Evolutionary conservation across 2,113 vertebrate species (phyloP), one percentile per base, ranked within the genome.

Genomic region (Bos javanicus): DNA sequence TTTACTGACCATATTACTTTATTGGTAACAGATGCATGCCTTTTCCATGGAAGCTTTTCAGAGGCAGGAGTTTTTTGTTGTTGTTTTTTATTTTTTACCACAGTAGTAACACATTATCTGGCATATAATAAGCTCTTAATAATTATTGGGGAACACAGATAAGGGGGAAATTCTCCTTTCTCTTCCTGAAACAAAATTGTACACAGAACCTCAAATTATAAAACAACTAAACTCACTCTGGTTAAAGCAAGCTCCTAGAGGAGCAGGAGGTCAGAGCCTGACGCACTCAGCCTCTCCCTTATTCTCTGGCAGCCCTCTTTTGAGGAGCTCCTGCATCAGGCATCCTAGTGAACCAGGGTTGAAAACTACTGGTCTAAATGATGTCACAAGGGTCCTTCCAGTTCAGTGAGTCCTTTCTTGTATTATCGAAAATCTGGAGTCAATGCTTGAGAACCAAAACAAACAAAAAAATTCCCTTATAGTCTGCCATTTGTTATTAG

Each of bases 11-110:
- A 3, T 48, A 46, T 83, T 59, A 23, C 8, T 6, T 67, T 80
- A n/a, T 80, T 76, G 17, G 64, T 87, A 48, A 23, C 84, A 52
- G 83, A 15, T 60, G 9, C 5, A 3, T 71, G 19, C 64, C 33
- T 96, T 97, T 95, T 94, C 93, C 50, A 15, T 78, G 67, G 48
- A 91, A 59, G 11, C 46, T 90, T 94, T 92, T 81, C 80, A 91
- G 15, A 95, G 33, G 50, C 23, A 54, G 67, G 19, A 81, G 8
- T 60, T 91, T n/a, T 93, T 36, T 36, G 64, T n/a, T 33, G 15
- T n/a, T 36, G n/a, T 71, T 81, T 64, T 14, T 80, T 56, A 39
- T 64, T 57, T 81, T 39, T 6, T 90, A 62, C 84, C 52, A 71
- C 12, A 87, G 19, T 82, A n/a, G 39, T 92, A 52, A 74, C 8